Conservation (phyloP, 2,888 invertebrate genomes). For the Phania funesta region DNA sequence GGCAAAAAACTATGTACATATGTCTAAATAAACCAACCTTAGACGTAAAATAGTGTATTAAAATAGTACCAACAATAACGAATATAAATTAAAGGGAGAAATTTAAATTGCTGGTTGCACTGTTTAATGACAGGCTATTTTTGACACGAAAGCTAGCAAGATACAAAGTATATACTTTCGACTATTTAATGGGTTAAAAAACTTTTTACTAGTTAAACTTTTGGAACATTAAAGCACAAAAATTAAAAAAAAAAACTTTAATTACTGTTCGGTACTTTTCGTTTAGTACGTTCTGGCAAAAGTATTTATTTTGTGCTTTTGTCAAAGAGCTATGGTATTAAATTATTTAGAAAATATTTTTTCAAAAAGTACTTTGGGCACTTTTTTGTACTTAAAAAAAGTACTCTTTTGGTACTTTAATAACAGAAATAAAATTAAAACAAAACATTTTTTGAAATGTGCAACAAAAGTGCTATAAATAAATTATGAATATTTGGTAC, state of each 20-base stretch:
- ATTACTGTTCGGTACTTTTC: not conserved
- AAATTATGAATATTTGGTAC: too few relatives aligned
- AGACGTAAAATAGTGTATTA: constrained; percentile 16
- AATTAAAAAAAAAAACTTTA: not conserved
- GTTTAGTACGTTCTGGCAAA: not conserved
- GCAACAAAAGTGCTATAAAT: too few relatives aligned
- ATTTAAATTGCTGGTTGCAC: not conserved
- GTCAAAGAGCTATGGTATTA: too few relatives aligned
- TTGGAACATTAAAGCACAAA: too few relatives aligned
- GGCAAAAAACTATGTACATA: not conserved
- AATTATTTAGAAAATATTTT: too few relatives aligned
- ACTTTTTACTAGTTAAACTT: not conserved
- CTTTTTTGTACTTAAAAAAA: not conserved
- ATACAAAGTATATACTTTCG: not conserved
- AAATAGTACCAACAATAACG: constrained; percentile 26
- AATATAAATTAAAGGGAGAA: constrained; percentile 1
- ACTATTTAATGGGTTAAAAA: not conserved
- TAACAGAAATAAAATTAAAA: not conserved
- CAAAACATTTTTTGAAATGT: not conserved
- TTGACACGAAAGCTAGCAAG: not conserved
- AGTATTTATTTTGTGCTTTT: too few relatives aligned
- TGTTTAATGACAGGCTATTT: not conserved
- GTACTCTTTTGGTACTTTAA: not conserved
- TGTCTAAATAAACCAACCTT: not conserved
- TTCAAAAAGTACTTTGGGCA: not conserved